Evolutionary conservation across 2,797 vertebrate species (phyloP), one percentile per base, ranked within the genome.

Genomic region (Pangasius macronema): DNA sequence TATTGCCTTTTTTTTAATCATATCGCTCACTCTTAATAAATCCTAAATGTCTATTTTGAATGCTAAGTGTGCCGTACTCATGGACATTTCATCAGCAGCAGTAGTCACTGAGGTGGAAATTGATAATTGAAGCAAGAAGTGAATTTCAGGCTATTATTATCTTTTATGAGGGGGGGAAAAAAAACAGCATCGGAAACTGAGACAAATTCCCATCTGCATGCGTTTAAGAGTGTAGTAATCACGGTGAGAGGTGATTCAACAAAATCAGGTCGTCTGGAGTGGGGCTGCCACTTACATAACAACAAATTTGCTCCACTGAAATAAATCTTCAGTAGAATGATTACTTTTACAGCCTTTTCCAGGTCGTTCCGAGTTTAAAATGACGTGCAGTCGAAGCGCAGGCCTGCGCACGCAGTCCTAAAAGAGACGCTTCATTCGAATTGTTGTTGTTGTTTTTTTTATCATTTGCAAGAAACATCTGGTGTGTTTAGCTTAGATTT

Each of bases 131-230:
- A 67, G 57, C 87, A 55, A 65, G 87, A 55, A 82, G 57, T 0
- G 67, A 73, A 85, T 67, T 88, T 73, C 83, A 82, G 42, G 39
- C 87, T 85, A 55, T 88, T 85, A 88, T 88, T 81, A 85, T 85
- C 83, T 70, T 84, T 85, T 84, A 75, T 20, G 67, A 82, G 5
- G 79, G 55, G 80, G 59, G 55, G 80, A 39, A 13, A 8, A 7
- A 39, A 18, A 36, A 49, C 63, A 63, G 53, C n/a, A 10, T 46
- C 30, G 67, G 76, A 85, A 82, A 80, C 87, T 76, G 76, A 75
- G 84, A 76, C 79, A 76, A 57, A 81, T 80, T 72, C 79, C 70
- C 87, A 82, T 88, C 79, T 85, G 87, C 55, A 76, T 85, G 81
- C 68, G 27, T 85, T 88, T 88, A 88, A 85, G 79, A 82, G 72